Evolutionary conservation across 2,113 vertebrate genomes (phyloP).

Genomic region (Malurus melanocephalus): DNA sequence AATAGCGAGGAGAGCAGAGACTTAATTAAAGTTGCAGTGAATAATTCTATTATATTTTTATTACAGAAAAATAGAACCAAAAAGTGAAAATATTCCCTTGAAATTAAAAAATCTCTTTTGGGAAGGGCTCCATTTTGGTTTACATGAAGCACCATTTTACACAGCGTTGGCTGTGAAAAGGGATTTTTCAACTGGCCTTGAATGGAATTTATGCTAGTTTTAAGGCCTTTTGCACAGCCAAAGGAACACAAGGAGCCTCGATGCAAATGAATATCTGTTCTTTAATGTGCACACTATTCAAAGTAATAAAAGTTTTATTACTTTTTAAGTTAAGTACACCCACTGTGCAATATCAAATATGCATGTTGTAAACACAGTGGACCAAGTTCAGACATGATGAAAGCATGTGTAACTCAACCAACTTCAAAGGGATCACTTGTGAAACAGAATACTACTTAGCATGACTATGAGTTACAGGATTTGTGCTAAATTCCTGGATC

Average conservation of each 20-base stretch:
- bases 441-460: slow-evolving; percentile 46
- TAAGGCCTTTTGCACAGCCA: slow-evolving; percentile 12
- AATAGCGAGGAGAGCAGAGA: neutral
- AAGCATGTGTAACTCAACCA: slow-evolving; percentile 38
- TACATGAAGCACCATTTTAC: neutral
- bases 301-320: slow-evolving; percentile 58
- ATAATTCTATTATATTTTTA: neutral
- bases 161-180: neutral
- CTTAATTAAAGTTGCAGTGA: neutral
- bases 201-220: neutral
- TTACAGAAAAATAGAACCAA: neutral
- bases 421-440: slow-evolving; percentile 55
- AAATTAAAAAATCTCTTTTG: neutral
- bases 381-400: slow-evolving; percentile 52
- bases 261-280: slow-evolving; percentile 42
- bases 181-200: slow-evolving; percentile 13
- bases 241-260: neutral
- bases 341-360: slow-evolving; percentile 55
- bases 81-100: neutral
- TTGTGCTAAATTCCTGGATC: neutral
- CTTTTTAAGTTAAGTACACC: slow-evolving; percentile 42
- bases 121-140: neutral
- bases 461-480: neutral
- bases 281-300: slow-evolving; percentile 40
- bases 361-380: slow-evolving; percentile 55